Evolutionary conservation across 2,113 vertebrate genomes (phyloP).

Genomic region (Ammodytes dubius): DNA sequence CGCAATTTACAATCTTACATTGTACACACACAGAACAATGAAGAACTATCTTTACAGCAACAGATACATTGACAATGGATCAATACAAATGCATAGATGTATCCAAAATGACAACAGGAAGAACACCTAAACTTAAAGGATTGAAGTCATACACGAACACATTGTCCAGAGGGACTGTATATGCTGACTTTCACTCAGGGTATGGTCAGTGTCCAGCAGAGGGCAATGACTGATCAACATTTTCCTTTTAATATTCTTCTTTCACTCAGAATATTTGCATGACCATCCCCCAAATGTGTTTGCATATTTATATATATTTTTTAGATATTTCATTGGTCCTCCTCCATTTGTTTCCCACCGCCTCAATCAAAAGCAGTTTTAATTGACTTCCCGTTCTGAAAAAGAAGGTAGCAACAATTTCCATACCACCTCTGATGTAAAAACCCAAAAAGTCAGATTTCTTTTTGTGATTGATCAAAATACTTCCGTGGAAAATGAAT

Average conservation of each 20-base stretch:
- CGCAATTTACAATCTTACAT: background rate
- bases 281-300: background rate
- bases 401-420: background rate
- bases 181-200: conserved; percentile 1
- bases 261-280: background rate
- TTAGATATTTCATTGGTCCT: background rate
- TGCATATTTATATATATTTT: background rate
- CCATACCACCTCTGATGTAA: too few species aligned
- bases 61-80: background rate
- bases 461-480: background rate
- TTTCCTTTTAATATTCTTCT: conserved; percentile 6
- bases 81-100: background rate
- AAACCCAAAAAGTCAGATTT: background rate
- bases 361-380: background rate
- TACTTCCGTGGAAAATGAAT: background rate
- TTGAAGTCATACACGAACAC: background rate
- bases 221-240: conserved; percentile 69
- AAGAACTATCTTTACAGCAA: background rate
- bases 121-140: background rate
- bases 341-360: background rate
- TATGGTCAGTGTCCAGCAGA: conserved; percentile 68
- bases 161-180: background rate
- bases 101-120: background rate
- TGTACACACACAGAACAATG: background rate
- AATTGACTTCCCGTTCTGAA: conserved; percentile 12